These are phyloP conservation scores for Nycticebus coucang DNA, from an alignment of 2,113 vertebrate species.

Conservation along the genomic window DNA sequence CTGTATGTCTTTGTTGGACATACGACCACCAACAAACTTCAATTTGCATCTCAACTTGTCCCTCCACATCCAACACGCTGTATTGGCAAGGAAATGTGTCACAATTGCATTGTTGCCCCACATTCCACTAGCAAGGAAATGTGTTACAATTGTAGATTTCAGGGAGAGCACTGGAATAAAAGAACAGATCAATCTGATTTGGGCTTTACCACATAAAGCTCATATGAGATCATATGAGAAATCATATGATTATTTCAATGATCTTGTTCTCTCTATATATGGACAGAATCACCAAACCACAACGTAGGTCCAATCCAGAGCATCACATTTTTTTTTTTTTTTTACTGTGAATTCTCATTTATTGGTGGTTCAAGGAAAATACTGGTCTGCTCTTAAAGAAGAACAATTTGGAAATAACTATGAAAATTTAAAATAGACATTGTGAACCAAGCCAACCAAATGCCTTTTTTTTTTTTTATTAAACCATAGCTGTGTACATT, in stretches of 20 bases:
- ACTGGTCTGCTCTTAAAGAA: neutral
- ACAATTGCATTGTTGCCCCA: too few species aligned
- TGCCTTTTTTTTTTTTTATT: too few species aligned
- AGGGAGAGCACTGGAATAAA: neutral
- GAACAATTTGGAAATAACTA: neutral
- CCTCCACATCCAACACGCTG: neutral
- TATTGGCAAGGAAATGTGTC: neutral
- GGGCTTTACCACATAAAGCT: neutral
- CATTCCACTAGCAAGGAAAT: neutral
- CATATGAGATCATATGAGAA: too few species aligned
- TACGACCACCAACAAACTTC: neutral
- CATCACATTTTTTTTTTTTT: too few species aligned
- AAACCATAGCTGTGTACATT: too few species aligned
- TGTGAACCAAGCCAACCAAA: neutral
- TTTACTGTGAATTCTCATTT: neutral
- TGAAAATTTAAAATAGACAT: neutral
- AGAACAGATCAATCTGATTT: neutral
- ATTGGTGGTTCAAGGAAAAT: neutral
- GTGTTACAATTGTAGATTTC: too few species aligned
- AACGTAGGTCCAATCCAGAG: neutral
- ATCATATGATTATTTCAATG: fast-evolving
- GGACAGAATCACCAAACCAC: neutral
- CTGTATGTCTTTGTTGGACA: neutral
- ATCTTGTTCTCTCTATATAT: neutral
- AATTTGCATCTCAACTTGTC: neutral